Base-by-base conservation (phyloP, 2,888 invertebrate species). In the Melanotus villosus region DNA sequence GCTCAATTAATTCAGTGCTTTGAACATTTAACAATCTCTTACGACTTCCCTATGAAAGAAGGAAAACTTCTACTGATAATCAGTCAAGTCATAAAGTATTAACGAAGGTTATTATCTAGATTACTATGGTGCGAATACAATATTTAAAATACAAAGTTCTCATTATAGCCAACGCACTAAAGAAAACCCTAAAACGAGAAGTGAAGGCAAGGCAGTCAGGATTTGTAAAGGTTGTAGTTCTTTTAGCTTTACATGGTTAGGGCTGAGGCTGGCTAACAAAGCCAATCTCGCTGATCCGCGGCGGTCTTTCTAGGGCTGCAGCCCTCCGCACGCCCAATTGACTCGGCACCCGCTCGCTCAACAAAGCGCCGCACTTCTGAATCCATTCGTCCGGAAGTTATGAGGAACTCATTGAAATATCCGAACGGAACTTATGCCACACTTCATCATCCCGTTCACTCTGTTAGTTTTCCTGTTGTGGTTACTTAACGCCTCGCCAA, bases 341-440 rank as follows among this genome's bases (percentile, higher is more conserved):
- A 81, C 81, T 81, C 78, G 74, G 77, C 79, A 78, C 79, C 78
- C 79, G 79, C 77, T 78, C 72, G 73, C 75, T 68, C 74, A 76
- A 80, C 80, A 82, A 82, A 81, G 80, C 76, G 75, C 77, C 78
- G 75, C 77, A 77, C 80, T 80, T 75, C 77, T 73, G 70, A 71
- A 73, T 76, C 74, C 79, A 78, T 73, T 80, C 81, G 76, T 71
- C 81, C 83, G 84, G 83, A 84, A 84, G 83, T 83, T 84, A 83
- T 84, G 83, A 82, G 82, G 78, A 80, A 81, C 80, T 82, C 83
- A 83, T 84, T 83, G 83, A 81, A 82, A 83, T 84, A 83, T 83
- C 82, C 82, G 82, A 78, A 78, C 80, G 81, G 81, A 82, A 81
- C 79, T 77, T 73, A 76, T 73, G 77, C 74, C 76, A 74, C 81